Percentiles rank a stretch among this genome's conserved stretches.
Evolutionary conservation across 2,797 vertebrate species (phyloP).

Genomic region (Epinephelus coioides): DNA sequence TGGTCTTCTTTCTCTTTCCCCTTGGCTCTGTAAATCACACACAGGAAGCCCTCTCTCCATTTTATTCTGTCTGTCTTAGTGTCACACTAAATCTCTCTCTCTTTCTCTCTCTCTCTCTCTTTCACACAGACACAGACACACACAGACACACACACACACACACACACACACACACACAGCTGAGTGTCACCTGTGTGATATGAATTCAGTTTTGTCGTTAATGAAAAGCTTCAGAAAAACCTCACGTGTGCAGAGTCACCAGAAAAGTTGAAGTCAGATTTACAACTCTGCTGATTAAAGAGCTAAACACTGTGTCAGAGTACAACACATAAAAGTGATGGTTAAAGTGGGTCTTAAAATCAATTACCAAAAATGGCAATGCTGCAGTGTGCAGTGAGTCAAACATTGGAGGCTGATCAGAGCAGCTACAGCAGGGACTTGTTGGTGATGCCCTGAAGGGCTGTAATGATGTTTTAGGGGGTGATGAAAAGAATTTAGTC

Average conservation of each 20-base stretch:
- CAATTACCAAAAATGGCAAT: conserved; percentile 46
- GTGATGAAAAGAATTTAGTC: neutral
- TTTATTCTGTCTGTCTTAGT: conserved; percentile 14
- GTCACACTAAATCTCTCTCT: conserved; percentile 12
- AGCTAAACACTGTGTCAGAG: neutral
- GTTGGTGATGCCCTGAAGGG: neutral
- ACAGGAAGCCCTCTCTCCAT: conserved; percentile 70
- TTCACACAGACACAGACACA: neutral
- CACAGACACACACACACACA: conserved; percentile 1
- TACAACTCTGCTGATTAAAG: neutral
- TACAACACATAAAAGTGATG: neutral
- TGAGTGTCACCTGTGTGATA: neutral
- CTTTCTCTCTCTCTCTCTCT: neutral
- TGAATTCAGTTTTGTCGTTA: neutral
- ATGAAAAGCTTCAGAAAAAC: neutral
- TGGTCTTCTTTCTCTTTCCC: conserved; percentile 81
- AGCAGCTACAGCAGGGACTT: neutral
- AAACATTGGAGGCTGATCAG: neutral
- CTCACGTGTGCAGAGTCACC: neutral
- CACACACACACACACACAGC: conserved; percentile 4
- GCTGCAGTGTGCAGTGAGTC: neutral
- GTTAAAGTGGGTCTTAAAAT: neutral
- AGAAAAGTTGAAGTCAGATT: neutral
- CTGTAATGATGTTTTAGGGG: neutral
- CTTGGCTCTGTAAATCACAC: conserved; percentile 82